Percentiles rank a stretch among this genome's conserved stretches.
phyloP scores from a whole-genome alignment of 2,797 vertebrate genomes.

The Coendou prehensilis region DNA sequence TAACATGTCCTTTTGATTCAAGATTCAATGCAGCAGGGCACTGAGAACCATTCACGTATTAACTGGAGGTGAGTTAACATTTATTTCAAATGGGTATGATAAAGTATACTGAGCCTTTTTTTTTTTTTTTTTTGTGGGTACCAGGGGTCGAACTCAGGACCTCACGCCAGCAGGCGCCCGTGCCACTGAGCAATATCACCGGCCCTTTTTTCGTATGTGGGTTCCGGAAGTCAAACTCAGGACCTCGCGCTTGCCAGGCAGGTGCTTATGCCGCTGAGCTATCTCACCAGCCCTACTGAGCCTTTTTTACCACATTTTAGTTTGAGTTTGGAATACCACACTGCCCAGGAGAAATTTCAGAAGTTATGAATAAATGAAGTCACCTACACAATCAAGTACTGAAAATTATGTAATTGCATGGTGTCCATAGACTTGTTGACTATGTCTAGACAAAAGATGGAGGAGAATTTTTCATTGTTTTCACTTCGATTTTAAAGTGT shows the following conservation, averaged over 20 bases:
- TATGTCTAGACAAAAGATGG: slow-evolving; percentile 10
- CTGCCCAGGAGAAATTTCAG: neutral
- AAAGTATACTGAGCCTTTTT: neutral
- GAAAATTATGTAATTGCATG: neutral
- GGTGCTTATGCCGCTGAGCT: no score
- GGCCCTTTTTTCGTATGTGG: no score
- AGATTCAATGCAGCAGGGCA: neutral
- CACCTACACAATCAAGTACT: neutral
- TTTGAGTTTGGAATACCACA: neutral
- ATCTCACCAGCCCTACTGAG: no score
- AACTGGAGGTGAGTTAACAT: neutral
- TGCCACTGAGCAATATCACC: no score
- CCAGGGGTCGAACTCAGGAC: no score
- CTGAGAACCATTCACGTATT: neutral
- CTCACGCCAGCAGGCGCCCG: no score
- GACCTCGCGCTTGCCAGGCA: no score
- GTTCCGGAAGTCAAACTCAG: no score
- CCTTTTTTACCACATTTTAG: neutral
- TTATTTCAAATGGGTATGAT: neutral
- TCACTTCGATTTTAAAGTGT: neutral
- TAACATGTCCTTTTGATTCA: neutral
- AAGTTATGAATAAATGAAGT: slow-evolving; percentile 24
- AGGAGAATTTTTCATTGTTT: neutral
- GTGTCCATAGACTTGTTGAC: neutral
- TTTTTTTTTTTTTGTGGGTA: no score